Conservation (phyloP, 2,113 vertebrate species). For the Hemiprocne comata region DNA sequence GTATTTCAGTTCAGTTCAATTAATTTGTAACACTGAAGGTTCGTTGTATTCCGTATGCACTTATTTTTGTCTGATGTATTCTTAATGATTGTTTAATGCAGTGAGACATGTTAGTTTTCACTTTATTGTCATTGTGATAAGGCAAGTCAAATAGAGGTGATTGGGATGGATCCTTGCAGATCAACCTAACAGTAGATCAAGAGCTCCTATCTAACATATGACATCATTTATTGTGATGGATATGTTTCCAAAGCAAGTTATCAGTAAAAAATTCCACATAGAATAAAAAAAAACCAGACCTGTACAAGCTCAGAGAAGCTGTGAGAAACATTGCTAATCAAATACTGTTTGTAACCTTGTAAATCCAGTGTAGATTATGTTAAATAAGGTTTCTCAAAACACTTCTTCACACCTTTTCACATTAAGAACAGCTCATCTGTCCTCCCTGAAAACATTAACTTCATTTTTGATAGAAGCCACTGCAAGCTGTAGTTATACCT, state of each 20-base stretch:
- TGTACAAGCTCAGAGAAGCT: neutral
- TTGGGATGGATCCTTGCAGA: neutral
- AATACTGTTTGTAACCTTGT: neutral
- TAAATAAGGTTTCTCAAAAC: neutral
- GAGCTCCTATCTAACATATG: neutral
- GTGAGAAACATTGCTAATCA: neutral
- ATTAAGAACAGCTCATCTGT: neutral
- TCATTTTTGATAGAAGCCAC: neutral
- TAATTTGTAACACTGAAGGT: neutral
- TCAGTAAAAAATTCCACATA: neutral
- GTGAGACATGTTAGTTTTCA: neutral
- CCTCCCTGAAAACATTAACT: neutral
- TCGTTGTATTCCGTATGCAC: neutral
- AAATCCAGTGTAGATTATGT: neutral
- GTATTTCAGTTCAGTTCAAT: neutral
- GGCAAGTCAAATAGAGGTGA: neutral
- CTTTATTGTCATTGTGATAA: neutral
- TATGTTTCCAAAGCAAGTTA: neutral
- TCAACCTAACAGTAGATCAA: neutral
- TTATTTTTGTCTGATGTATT: neutral
- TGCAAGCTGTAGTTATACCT: neutral
- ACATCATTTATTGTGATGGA: neutral
- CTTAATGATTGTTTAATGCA: neutral
- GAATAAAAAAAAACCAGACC: neutral
- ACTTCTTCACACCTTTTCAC: neutral